Percentiles rank a stretch among this genome's conserved stretches.
phyloP scores from a whole-genome alignment of 2,888 invertebrate genomes.

The Amorpha juglandis region DNA sequence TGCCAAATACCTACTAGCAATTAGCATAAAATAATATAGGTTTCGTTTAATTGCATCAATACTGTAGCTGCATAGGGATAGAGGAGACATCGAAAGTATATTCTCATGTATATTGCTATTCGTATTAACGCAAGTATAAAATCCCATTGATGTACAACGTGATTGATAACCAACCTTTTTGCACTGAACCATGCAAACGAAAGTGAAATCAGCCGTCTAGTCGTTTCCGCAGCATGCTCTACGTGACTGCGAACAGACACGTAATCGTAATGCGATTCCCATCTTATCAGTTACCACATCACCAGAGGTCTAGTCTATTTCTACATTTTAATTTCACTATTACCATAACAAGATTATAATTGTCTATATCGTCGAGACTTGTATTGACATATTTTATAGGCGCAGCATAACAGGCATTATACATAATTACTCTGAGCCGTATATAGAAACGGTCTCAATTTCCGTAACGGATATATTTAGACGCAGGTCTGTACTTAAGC shows the following conservation, averaged over 20 bases:
- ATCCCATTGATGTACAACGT: not conserved
- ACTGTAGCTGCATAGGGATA: not conserved
- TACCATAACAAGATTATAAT: no score
- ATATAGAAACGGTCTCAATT: not conserved
- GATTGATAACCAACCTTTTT: not conserved
- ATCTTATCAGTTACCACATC: not conserved
- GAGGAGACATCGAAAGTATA: not conserved
- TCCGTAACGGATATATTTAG: not conserved
- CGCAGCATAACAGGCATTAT: no score
- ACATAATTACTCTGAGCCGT: not conserved
- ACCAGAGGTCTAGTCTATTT: no score
- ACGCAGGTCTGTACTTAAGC: not conserved
- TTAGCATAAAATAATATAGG: not conserved
- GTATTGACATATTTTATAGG: no score
- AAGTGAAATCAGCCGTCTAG: slow-evolving; percentile 63
- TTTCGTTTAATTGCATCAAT: not conserved
- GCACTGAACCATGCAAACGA: slow-evolving; percentile 48
- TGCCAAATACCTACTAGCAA: not conserved
- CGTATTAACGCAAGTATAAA: not conserved
- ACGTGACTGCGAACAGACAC: slow-evolving; percentile 26
- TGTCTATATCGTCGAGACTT: no score
- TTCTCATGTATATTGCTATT: no score
- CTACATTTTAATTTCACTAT: no score
- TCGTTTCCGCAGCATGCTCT: slow-evolving; percentile 27
- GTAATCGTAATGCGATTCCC: slow-evolving; percentile 17